Evolutionary conservation across 2,113 vertebrate genomes (phyloP), one percentile per base, ranked within the genome.

Genomic region (Petaurus breviceps): DNA sequence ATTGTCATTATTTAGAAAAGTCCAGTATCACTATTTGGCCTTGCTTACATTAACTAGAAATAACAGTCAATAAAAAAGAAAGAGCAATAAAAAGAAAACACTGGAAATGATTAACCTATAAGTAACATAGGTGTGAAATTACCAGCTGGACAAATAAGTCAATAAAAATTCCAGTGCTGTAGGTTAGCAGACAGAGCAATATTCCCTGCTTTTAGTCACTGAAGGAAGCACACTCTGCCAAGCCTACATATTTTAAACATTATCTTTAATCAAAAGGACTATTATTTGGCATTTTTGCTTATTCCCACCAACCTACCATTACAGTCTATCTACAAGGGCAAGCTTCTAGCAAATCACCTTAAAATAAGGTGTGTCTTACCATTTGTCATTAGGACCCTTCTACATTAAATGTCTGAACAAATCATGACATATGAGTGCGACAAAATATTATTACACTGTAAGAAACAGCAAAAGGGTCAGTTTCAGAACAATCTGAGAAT

Each of bases 21-120:
- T 50, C 46, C 52, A 92, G n/a, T 57, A n/a, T n/a, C 26, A 68
- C 2, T 90, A 11, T 53, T 95, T 43, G 57, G 49, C 54, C 57
- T 28, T 49, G 89, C 92, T 77, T 31, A 94, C 11, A 53, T 90
- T 52, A 53, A 89, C 47, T 94, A 90, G 84, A 92, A 96, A 51
- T 91, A 51, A 51, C 9, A 2, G 0, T 68, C 50, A 57, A 77
- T 61, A 91, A 93, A 96, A 96, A 37, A 51, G 91, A 53, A 46
- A 37, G 90, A 26, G 53, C 26, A 8, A 47, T 49, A 47, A 93
- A 68, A 93, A 23, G n/a, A 90, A 3, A 37, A 91, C 0, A 93
- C 43, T 25, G 31, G 68, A 95, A 93, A 93, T 54, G 47, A 92
- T 61, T 93, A 90, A 57, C 55, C 23, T 68, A 37, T 37, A 68